These are phyloP conservation scores for Xenopus laevis DNA, from an alignment of 2,113 vertebrate genomes.

Conservation along the genomic window DNA sequence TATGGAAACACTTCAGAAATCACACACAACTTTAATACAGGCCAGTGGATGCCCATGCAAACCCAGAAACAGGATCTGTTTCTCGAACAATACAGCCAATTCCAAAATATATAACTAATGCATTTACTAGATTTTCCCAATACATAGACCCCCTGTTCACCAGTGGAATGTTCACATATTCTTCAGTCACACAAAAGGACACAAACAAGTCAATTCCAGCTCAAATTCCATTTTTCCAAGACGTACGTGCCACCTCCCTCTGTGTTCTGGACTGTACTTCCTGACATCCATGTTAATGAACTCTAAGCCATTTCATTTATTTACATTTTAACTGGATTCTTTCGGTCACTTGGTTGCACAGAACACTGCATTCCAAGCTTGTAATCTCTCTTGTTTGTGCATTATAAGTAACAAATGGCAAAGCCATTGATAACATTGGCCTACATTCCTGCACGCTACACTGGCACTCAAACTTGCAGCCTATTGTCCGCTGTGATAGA, in stretches of 20 bases:
- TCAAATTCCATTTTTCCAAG: background rate
- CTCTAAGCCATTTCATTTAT: slow-evolving; percentile 49
- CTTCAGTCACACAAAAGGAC: background rate
- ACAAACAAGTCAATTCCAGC: slow-evolving; percentile 22
- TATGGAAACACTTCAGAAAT: too few species aligned
- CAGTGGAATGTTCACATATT: too few species aligned
- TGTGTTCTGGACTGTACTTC: slow-evolving; percentile 51
- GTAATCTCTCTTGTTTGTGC: slow-evolving; percentile 63
- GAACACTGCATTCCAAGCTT: slow-evolving; percentile 60
- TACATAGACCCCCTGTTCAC: too few species aligned
- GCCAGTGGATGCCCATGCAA: too few species aligned
- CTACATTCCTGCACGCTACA: slow-evolving; percentile 46
- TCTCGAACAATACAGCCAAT: too few species aligned
- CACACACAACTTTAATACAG: too few species aligned
- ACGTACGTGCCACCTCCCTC: background rate
- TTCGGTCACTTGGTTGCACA: slow-evolving; percentile 60
- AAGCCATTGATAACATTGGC: slow-evolving; percentile 50
- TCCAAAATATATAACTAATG: too few species aligned
- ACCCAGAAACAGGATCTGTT: too few species aligned
- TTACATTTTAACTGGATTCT: slow-evolving; percentile 58
- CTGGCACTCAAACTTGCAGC: background rate
- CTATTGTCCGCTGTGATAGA: too few species aligned
- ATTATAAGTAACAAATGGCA: slow-evolving; percentile 67
- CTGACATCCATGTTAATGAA: slow-evolving; percentile 57
- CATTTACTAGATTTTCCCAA: too few species aligned